These are phyloP conservation scores for Spicauda simplicius DNA, from an alignment of 2,888 invertebrate species.

Conservation along the genomic window DNA sequence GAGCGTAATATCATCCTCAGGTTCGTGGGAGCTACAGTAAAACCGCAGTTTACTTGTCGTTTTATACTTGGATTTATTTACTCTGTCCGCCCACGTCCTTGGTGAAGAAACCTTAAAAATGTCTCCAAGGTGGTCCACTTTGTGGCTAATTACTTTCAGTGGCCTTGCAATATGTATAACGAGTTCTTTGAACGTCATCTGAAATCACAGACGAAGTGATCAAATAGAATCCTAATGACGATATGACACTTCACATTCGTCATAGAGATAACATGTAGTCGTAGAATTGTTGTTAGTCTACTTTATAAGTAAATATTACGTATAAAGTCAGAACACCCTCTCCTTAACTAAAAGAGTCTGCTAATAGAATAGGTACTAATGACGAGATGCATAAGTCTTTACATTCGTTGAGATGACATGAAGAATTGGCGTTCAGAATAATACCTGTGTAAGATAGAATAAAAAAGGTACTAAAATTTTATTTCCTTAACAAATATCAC, in stretches of 20 bases:
- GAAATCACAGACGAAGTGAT: slow-evolving; percentile 41
- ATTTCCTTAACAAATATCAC: too few relatives aligned
- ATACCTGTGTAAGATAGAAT: too few relatives aligned
- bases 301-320: too few relatives aligned
- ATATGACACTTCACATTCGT: not conserved
- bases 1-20: slow-evolving; percentile 10
- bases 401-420: too few relatives aligned
- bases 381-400: too few relatives aligned
- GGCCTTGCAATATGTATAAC: slow-evolving; percentile 58
- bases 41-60: slow-evolving; percentile 44
- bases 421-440: too few relatives aligned
- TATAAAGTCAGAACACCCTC: too few relatives aligned
- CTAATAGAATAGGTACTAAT: too few relatives aligned
- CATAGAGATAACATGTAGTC: too few relatives aligned
- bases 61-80: slow-evolving; percentile 35
- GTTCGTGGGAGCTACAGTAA: slow-evolving; percentile 7
- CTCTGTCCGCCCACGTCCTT: slow-evolving; percentile 49
- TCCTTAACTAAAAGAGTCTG: too few relatives aligned
- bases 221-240: not conserved
- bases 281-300: too few relatives aligned
- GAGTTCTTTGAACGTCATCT: slow-evolving; percentile 52
- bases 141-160: slow-evolving; percentile 65
- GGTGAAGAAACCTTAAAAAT: slow-evolving; percentile 65
- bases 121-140: slow-evolving; percentile 65
- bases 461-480: too few relatives aligned